These are phyloP conservation scores for Cerceris rybyensis DNA, from an alignment of 2,888 invertebrate genomes.

Conservation along the genomic window DNA sequence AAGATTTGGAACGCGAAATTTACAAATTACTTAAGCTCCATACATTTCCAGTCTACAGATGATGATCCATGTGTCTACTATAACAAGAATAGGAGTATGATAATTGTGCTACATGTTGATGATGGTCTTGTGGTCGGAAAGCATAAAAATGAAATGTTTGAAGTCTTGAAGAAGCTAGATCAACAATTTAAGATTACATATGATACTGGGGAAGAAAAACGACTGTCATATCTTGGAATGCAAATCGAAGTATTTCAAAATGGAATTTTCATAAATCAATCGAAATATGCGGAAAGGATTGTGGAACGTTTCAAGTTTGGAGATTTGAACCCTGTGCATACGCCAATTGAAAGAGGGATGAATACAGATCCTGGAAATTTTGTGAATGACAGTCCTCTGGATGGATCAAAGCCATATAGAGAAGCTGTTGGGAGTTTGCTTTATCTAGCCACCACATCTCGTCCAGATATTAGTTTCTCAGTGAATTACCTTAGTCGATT, in stretches of 20 bases:
- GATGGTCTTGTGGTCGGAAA: constrained; percentile 62
- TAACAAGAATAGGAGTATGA: constrained; percentile 53
- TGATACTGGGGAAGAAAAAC: constrained; percentile 16
- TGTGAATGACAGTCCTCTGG: constrained; percentile 47
- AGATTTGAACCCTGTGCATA: constrained; percentile 9
- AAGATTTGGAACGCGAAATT: constrained; percentile 68
- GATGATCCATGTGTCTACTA: constrained; percentile 69
- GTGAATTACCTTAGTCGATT: constrained; percentile 12
- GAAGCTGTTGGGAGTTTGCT: constrained; percentile 61
- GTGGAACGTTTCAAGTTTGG: constrained; percentile 3
- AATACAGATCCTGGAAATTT: constrained; percentile 54
- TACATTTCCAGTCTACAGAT: constrained; percentile 57
- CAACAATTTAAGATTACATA: constrained; percentile 55
- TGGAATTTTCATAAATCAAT: constrained; percentile 65
- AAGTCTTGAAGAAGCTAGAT: constrained; percentile 46
- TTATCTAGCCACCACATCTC: constrained; percentile 57
- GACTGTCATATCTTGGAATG: constrained; percentile 63
- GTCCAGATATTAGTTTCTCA: not conserved
- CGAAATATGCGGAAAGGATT: constrained; percentile 33
- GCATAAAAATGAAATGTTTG: constrained; percentile 41
- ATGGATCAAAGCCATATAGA: constrained; percentile 43
- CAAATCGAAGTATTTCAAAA: constrained; percentile 68
- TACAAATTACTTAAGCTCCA: constrained; percentile 48
- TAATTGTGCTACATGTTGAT: constrained; percentile 61
- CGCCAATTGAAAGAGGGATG: constrained; percentile 69